Percentiles rank a stretch among this genome's conserved stretches.
Conservation (phyloP, 2,888 invertebrate genomes). For the Brachypterus glaber region DNA sequence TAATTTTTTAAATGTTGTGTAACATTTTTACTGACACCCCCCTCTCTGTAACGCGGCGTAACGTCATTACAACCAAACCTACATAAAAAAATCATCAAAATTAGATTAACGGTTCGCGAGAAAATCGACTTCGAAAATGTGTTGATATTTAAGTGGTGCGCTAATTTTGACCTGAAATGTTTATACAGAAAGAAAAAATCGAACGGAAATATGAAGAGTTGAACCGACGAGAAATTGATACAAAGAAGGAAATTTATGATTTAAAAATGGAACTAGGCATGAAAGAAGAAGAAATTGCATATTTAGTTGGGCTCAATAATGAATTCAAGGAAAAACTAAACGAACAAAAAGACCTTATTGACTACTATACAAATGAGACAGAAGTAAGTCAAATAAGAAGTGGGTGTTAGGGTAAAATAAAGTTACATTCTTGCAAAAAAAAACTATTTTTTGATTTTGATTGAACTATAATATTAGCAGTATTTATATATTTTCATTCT, state of each 20-base stretch:
- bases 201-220: constrained; percentile 22
- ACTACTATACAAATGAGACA: constrained; percentile 24
- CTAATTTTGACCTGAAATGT: neutral
- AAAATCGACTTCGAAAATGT: too few relatives aligned
- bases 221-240: constrained; percentile 19
- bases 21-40: too few relatives aligned
- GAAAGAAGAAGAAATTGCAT: constrained; percentile 25
- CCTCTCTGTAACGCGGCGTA: too few relatives aligned
- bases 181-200: constrained; percentile 23
- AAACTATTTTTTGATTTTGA: constrained; percentile 2
- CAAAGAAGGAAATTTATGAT: constrained; percentile 20
- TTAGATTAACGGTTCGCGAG: too few relatives aligned
- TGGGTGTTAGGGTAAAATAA: too few relatives aligned
- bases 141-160: constrained; percentile 4
- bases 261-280: constrained; percentile 21
- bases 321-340: constrained; percentile 21
- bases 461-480: neutral
- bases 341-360: constrained; percentile 23
- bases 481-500: neutral
- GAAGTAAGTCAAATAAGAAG: too few relatives aligned
- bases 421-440: too few relatives aligned
- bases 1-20: too few relatives aligned
- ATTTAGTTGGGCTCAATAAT: constrained; percentile 20
- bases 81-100: too few relatives aligned
- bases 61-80: too few relatives aligned